These are phyloP conservation scores for Spongilla lacustris DNA, from an alignment of 37 sponge, comb jelly and placozoan genomes.

Conservation along the genomic window DNA sequence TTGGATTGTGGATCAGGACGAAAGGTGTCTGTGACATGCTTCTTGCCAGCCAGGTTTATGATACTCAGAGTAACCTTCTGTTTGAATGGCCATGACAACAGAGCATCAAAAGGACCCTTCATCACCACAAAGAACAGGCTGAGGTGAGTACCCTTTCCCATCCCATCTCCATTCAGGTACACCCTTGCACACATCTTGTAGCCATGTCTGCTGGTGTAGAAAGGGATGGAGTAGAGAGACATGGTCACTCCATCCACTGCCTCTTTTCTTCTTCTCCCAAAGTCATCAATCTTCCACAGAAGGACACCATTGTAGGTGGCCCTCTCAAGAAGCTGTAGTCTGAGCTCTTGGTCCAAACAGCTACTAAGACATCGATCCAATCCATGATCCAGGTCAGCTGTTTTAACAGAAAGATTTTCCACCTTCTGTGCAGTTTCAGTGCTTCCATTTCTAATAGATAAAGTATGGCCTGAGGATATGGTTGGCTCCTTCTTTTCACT, in stretches of 20 bases:
- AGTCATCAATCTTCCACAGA: slow-evolving; percentile 80
- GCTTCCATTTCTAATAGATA: background rate
- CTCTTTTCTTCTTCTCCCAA: slow-evolving; percentile 45
- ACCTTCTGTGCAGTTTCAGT: background rate
- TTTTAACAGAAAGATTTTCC: slow-evolving; percentile 3
- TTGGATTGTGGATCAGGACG: slow-evolving; percentile 65
- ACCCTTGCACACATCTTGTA: slow-evolving; percentile 84
- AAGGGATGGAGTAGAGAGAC: slow-evolving; percentile 78
- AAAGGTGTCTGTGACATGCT: slow-evolving; percentile 60
- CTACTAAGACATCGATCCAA: slow-evolving; percentile 43
- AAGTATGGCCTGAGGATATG: no score
- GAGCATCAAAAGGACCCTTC: slow-evolving; percentile 68
- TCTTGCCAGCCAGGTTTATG: slow-evolving; percentile 59
- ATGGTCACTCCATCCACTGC: slow-evolving; percentile 68
- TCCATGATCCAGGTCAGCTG: slow-evolving; percentile 44
- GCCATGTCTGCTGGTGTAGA: slow-evolving; percentile 67
- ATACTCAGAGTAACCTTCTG: slow-evolving; percentile 76
- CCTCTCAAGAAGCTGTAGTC: slow-evolving; percentile 70
- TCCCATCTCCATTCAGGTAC: slow-evolving; percentile 78
- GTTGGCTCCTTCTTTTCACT: background rate
- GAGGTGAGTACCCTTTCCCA: slow-evolving; percentile 72
- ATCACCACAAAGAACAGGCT: slow-evolving; percentile 82
- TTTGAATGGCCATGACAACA: slow-evolving; percentile 76
- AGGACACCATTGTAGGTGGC: slow-evolving; percentile 70
- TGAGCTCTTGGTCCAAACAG: slow-evolving; percentile 65